Evolutionary conservation across 2,797 vertebrate genomes (phyloP), one percentile per base, ranked within the genome.

Genomic region (Syngnathus acus): DNA sequence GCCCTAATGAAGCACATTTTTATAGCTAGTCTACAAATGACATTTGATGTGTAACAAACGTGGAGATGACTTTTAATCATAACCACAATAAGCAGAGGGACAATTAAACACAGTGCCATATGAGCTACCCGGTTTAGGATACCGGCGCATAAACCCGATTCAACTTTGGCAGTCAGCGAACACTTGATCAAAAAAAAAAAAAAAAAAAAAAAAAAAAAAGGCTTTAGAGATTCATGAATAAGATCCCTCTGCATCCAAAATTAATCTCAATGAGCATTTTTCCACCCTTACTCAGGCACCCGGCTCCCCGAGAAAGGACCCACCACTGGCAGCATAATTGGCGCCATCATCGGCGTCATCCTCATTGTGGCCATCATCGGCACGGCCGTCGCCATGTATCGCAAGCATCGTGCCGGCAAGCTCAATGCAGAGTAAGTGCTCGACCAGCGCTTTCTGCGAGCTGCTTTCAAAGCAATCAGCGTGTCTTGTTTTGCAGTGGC

Each of bases 291-390:
- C 9, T 14, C 75, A 92, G 91, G 9, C 1, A 81, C 61, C 16
- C 68, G 73, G 38, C 75, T 84, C 39, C 77, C 83, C 16, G 67
- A 37, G 64, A 83, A 76, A 11, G 89, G 88, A 3, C 0, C 83
- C 0, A 64, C 84, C 1, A 89, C 90, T 7, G 87, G 87, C 70
- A 77, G 16, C 59, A 88, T 92, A 72, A 89, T 92, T 11, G 91
- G 90, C 37, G 84, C 40, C 43, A 83, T 93, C 69, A 88, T 92
- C 2, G 90, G 81, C 17, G 83, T 83, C 65, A 77, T 93, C 54
- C 1, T 92, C 6, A 13, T 91, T 14, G 0, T 92, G 32, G 87
- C 89, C 67, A 76, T 91, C 77, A 86, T 91, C 37, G 83, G 75
- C 74, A 84, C 87, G 0, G 82, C 59, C 45, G 84, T 91, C 5